Conservation (phyloP, 2,888 invertebrate genomes). For the Thyatira batis region DNA sequence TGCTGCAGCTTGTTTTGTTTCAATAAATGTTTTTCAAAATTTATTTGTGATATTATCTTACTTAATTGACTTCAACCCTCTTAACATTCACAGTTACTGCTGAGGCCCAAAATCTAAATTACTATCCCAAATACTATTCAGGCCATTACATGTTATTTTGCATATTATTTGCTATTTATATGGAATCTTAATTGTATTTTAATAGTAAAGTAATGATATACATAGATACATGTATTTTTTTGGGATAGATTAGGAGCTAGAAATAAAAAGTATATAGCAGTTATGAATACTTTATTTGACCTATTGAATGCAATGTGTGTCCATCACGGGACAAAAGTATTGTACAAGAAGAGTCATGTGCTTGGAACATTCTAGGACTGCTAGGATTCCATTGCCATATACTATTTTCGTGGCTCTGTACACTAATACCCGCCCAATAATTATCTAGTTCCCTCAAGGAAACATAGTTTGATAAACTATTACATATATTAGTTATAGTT, state of each 20-base stretch:
- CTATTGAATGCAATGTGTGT: constrained; percentile 51
- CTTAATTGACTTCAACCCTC: too few species aligned
- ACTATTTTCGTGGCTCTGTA: constrained; percentile 63
- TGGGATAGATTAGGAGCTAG: too few species aligned
- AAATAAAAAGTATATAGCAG: constrained; percentile 6
- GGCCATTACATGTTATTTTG: too few species aligned
- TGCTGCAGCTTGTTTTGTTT: constrained; percentile 39
- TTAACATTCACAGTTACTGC: too few species aligned
- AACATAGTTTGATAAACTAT: constrained; percentile 47
- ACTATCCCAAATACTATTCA: too few species aligned
- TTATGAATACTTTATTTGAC: constrained; percentile 71
- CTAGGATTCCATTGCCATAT: constrained; percentile 59
- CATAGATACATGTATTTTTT: too few species aligned
- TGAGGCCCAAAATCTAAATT: too few species aligned
- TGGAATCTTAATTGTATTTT: too few species aligned
- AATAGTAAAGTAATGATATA: too few species aligned
- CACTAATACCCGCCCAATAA: constrained; percentile 63
- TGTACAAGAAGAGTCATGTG: constrained; percentile 61
- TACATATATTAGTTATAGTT: constrained; percentile 43
- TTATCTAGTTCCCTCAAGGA: constrained; percentile 43
- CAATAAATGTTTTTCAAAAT: constrained; percentile 36
- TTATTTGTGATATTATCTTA: not conserved
- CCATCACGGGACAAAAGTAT: constrained; percentile 52
- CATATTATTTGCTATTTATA: too few species aligned
- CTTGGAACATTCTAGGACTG: constrained; percentile 58